phyloP scores from a whole-genome alignment of 2,797 vertebrate genomes.

The Pseudotriccus pelzelni region DNA sequence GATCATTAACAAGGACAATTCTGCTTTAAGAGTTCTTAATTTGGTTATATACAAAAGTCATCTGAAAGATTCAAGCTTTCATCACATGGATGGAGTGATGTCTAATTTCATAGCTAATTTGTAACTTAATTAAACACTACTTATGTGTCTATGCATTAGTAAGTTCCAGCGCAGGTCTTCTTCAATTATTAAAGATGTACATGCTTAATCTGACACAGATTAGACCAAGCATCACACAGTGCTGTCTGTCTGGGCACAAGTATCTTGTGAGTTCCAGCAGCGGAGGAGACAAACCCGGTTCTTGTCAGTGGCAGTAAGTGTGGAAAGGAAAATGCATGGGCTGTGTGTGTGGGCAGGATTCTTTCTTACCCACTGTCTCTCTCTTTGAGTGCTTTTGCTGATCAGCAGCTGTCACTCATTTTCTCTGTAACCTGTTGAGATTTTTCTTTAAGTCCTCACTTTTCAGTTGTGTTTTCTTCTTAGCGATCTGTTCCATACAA shows the following conservation, averaged over 20 bases:
- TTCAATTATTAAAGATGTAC: not conserved
- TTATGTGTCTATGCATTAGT: not conserved
- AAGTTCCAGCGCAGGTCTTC: not conserved
- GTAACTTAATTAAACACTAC: not conserved
- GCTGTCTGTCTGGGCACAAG: not conserved
- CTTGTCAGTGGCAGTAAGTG: not conserved
- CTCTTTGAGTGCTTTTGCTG: not conserved
- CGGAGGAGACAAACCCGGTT: not conserved
- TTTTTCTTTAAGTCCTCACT: not conserved
- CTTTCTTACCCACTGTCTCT: not conserved
- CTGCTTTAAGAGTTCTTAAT: not conserved
- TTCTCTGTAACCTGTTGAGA: not conserved
- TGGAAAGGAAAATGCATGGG: not conserved
- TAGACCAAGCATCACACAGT: not conserved
- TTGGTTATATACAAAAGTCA: not conserved
- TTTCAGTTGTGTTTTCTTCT: not conserved
- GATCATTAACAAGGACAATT: not conserved
- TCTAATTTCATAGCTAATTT: conserved; percentile 22
- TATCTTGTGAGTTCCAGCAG: not conserved
- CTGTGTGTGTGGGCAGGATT: not conserved
- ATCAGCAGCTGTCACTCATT: not conserved
- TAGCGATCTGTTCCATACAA: not conserved
- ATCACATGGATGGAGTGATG: not conserved
- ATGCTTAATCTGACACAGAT: not conserved
- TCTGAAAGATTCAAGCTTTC: conserved; percentile 11